A percentile compares a stretch with the other conserved stretches of the same genome.
These are phyloP conservation scores for Danionella dracula DNA, from an alignment of 2,797 vertebrate species.

Conservation along the genomic window DNA sequence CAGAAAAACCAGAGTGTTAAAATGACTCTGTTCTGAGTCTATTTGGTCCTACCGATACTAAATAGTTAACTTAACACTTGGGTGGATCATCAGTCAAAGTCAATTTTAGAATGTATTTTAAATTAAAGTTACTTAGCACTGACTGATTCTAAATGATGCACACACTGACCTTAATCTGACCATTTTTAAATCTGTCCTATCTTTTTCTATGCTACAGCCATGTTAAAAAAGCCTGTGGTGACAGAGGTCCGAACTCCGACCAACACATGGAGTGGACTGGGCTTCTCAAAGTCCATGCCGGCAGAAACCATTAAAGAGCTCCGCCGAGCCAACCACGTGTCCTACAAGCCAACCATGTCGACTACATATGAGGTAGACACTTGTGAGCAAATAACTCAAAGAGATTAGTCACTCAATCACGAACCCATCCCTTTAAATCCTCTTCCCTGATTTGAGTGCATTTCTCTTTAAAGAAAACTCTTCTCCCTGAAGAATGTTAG, in stretches of 20 bases:
- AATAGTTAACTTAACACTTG: no score
- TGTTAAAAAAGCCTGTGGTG: constrained; percentile 86
- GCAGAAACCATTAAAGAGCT: constrained; percentile 86
- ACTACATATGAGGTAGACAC: constrained; percentile 79
- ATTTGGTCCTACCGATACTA: no score
- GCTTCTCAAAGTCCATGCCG: constrained; percentile 88
- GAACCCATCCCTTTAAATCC: no score
- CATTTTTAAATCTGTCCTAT: neutral
- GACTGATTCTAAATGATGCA: neutral
- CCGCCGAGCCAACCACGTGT: constrained; percentile 78
- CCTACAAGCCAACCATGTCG: constrained; percentile 82
- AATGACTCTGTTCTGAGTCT: no score
- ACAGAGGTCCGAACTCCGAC: constrained; percentile 85
- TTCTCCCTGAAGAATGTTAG: no score
- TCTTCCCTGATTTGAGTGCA: no score
- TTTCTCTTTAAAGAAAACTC: no score
- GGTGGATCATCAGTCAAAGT: no score
- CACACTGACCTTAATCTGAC: neutral
- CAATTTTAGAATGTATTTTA: no score
- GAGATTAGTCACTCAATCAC: no score
- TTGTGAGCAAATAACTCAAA: neutral
- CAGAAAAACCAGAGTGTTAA: no score
- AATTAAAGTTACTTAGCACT: no score
- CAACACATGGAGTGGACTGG: constrained; percentile 86
- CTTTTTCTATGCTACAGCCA: constrained; percentile 63